phyloP scores from a whole-genome alignment of 2,797 vertebrate species.

The Melanotaenia trifasciata region DNA sequence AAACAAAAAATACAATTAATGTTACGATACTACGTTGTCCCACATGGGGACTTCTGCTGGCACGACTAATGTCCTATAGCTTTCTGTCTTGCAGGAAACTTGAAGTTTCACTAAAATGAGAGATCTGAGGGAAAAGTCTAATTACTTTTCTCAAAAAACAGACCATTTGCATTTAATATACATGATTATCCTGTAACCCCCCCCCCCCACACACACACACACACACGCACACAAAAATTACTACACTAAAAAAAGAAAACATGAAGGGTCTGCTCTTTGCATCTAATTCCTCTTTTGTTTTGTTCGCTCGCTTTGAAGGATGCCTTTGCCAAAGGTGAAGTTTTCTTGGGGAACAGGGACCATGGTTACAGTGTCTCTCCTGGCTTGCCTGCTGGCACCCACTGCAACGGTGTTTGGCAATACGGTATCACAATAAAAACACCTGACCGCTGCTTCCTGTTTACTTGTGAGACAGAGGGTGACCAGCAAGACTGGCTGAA shows the following conservation, averaged over 20 bases:
- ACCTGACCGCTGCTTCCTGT: constrained; percentile 89
- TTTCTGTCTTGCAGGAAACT: too few species aligned
- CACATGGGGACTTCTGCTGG: too few species aligned
- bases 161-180: neutral
- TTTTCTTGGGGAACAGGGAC: constrained; percentile 88
- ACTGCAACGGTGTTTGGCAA: constrained; percentile 87
- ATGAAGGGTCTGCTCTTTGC: neutral
- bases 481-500: constrained; percentile 89
- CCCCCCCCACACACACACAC: too few species aligned
- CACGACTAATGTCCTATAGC: too few species aligned
- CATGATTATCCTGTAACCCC: neutral
- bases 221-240: too few species aligned
- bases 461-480: constrained; percentile 89
- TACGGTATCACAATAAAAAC: constrained; percentile 89
- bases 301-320: constrained; percentile 77
- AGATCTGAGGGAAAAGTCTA: neutral
- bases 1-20: too few species aligned
- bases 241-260: too few species aligned
- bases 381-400: constrained; percentile 82
- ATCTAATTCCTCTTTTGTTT: neutral
- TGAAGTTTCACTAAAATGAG: neutral
- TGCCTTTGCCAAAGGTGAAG: constrained; percentile 92
- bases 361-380: constrained; percentile 82
- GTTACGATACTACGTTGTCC: too few species aligned
- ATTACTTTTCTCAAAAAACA: neutral